Base-by-base conservation (phyloP, 1,140 invertebrate genomes). In the Littorina saxatilis region DNA sequence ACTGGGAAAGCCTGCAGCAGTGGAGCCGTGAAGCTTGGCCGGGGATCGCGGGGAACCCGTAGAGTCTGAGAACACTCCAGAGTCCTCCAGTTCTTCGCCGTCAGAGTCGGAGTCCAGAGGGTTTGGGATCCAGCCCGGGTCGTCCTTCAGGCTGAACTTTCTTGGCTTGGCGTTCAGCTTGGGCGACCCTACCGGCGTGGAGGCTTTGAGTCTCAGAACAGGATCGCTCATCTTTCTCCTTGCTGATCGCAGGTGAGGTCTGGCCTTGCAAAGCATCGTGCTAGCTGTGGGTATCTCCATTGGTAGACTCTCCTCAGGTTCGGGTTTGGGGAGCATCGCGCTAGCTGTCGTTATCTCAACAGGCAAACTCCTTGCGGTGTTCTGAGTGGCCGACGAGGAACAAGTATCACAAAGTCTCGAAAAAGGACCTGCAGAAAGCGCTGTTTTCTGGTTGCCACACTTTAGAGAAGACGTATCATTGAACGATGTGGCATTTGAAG, bases 51-150 rank as follows among this genome's bases (percentile, higher is more conserved):
- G 35, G 39, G 66, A 68, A 1, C 66, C 66, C 17, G 66, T 39
- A 35, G 35, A 37, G 15, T 68, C 66, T 0, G 35, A 39, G 35
- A 68, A 68, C 1, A 68, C 66, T 35, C 66, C 66, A 2, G 66
- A 68, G 35, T 68, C 66, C 39, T 37, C 66, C 5, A 68, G 15
- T 32, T 68, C 66, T 23, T 20, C 39, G 35, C 66, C 23, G 35
- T 68, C 66, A 39, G 35, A 68, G 66, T 68, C 66, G 23, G 66
- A 68, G 17, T 68, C 66, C 32, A 68, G 66, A 39, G 66, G 66
- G 35, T 68, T 68, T 7, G 66, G 66, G 35, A 68, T 68, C 66
- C 66, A 68, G 7, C 66, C 66, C 3, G 66, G 66, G 1, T 68
- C 66, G 35, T 40, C 66, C 23, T 39, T 68, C 23, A 68, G 20